Evolutionary conservation across 2,113 vertebrate species (phyloP).

Genomic region (Scortum barcoo): DNA sequence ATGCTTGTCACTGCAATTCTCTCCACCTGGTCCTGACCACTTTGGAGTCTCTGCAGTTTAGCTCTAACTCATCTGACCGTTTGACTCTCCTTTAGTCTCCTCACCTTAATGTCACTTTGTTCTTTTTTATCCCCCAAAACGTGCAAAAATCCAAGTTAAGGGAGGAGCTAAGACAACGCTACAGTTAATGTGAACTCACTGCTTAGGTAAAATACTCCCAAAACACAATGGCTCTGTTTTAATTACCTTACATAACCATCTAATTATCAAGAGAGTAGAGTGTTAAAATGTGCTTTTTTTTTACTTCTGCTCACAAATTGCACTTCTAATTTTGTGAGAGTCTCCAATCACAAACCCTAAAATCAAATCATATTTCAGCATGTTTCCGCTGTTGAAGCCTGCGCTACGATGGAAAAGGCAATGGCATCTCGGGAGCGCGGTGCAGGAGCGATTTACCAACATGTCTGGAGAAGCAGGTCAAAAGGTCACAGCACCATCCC

Average conservation of each 20-base stretch:
- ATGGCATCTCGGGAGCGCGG: slow-evolving; percentile 24
- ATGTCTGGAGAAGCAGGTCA: slow-evolving; percentile 40
- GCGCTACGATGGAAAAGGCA: not conserved
- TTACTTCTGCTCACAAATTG: not conserved
- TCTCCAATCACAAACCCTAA: not conserved
- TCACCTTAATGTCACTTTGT: slow-evolving; percentile 36
- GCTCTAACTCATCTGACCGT: slow-evolving; percentile 40
- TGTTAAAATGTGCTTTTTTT: not conserved
- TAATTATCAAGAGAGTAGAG: not conserved
- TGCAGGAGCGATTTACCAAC: slow-evolving; percentile 33
- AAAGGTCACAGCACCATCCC: slow-evolving; percentile 24
- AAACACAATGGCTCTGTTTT: not conserved
- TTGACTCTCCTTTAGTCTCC: slow-evolving; percentile 33
- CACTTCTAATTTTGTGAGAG: not conserved
- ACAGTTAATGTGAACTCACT: not conserved
- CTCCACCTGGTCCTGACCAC: slow-evolving; percentile 56
- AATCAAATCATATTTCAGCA: slow-evolving; percentile 1
- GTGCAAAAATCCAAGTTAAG: not conserved
- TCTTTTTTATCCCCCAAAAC: slow-evolving; percentile 13
- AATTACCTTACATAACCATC: not conserved
- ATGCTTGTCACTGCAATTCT: slow-evolving; percentile 81
- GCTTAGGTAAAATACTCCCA: not conserved
- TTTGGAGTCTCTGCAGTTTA: slow-evolving; percentile 54
- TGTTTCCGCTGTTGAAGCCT: not conserved
- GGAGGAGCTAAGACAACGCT: not conserved